Conservation (phyloP, 2,888 invertebrate species). For the Ecliptopera silaceata region DNA sequence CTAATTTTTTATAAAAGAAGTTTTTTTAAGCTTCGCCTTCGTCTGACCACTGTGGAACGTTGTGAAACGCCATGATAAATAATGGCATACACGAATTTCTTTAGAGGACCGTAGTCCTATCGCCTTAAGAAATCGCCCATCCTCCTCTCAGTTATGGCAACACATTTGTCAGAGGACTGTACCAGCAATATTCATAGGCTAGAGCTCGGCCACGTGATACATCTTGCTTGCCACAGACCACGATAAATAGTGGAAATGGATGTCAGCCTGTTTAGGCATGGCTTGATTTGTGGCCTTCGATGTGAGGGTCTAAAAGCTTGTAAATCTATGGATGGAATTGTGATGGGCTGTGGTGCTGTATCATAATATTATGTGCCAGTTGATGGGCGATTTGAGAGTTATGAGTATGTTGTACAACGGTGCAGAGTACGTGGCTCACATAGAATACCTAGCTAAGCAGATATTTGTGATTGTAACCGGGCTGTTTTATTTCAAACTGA, state of each 20-base stretch:
- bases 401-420: not conserved
- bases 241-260: conserved; percentile 26
- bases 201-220: conserved; percentile 14
- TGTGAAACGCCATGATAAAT: no score
- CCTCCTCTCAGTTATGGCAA: conserved; percentile 47
- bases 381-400: conserved; percentile 4
- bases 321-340: conserved; percentile 19
- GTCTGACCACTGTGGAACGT: no score
- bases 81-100: not conserved
- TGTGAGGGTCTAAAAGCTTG: conserved; percentile 22
- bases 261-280: conserved; percentile 19
- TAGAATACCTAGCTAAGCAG: not conserved
- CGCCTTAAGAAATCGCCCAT: not conserved
- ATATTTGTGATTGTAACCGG: not conserved
- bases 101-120: not conserved
- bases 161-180: conserved; percentile 57
- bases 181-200: conserved; percentile 46
- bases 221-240: conserved; percentile 24
- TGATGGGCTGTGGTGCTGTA: conserved; percentile 9
- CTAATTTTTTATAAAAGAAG: no score
- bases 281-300: conserved; percentile 19
- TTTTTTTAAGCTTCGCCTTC: no score
- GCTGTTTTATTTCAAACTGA: not conserved
- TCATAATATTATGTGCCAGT: not conserved
- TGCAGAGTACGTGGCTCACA: not conserved